A percentile compares a stretch with the other conserved stretches of the same genome.
Conservation (phyloP, 2,888 invertebrate genomes). For the Trissonchulus sp. region DNA sequence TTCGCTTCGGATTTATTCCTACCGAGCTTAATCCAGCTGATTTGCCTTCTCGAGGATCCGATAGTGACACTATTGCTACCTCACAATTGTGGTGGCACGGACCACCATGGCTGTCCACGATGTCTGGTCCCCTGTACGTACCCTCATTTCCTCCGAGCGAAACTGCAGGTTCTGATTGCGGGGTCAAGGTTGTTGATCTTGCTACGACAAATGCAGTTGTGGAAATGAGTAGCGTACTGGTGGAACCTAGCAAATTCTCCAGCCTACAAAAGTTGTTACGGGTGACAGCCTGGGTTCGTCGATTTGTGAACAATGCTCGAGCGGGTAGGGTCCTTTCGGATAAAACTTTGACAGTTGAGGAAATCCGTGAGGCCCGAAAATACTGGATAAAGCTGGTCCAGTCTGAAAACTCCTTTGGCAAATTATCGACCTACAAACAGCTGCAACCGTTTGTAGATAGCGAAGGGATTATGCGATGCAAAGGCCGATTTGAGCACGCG, state of each 20-base stretch:
- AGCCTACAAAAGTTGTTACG: neutral
- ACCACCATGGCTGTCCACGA: conserved; percentile 37
- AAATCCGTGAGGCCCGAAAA: neutral
- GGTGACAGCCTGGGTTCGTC: neutral
- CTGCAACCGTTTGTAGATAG: neutral
- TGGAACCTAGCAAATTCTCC: neutral
- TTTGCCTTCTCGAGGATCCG: conserved; percentile 38
- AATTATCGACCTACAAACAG: neutral
- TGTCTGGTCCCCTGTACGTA: no score
- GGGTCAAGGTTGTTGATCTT: no score
- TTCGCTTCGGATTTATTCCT: conserved; percentile 40
- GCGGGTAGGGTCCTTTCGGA: neutral
- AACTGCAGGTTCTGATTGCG: no score
- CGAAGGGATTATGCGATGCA: neutral
- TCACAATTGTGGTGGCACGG: conserved; percentile 41
- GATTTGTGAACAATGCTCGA: neutral
- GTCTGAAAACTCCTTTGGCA: neutral
- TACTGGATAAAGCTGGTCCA: neutral
- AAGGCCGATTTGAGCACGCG: neutral
- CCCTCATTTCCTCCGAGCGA: no score
- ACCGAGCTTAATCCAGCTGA: no score
- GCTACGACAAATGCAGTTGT: no score
- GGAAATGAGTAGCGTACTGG: no score
- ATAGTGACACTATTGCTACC: conserved; percentile 28
- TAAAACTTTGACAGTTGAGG: neutral